These are phyloP conservation scores for Hydriomena furcata DNA, from an alignment of 2,888 invertebrate genomes.

Conservation along the genomic window DNA sequence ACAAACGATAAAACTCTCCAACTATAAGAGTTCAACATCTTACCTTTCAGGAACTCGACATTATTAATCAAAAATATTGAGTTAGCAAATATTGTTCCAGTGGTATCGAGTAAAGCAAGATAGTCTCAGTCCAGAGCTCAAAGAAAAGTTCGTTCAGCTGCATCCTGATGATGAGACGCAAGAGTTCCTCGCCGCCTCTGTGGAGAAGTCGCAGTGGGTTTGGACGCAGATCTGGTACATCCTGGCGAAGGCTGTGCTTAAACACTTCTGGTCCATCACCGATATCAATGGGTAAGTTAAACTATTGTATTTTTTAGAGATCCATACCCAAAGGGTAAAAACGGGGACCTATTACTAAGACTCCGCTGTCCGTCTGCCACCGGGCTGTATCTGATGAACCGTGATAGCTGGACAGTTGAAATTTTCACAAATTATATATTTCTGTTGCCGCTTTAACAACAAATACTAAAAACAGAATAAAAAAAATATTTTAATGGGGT, in stretches of 20 bases:
- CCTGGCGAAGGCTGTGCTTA: slow-evolving; percentile 91
- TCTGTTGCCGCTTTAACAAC: too few relatives aligned
- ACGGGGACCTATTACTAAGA: too few relatives aligned
- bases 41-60: too few relatives aligned
- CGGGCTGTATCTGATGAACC: too few relatives aligned
- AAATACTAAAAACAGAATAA: too few relatives aligned
- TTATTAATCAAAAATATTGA: background rate
- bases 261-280: slow-evolving; percentile 96
- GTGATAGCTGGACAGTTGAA: too few relatives aligned
- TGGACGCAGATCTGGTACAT: slow-evolving; percentile 96
- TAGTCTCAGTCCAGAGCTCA: slow-evolving; percentile 78
- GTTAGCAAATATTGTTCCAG: slow-evolving; percentile 71
- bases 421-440: too few relatives aligned
- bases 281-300: slow-evolving; percentile 96
- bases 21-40: too few relatives aligned
- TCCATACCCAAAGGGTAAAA: too few relatives aligned
- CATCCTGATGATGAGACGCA: slow-evolving; percentile 89
- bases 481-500: too few relatives aligned
- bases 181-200: slow-evolving; percentile 88
- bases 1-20: too few relatives aligned
- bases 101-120: slow-evolving; percentile 88
- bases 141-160: slow-evolving; percentile 86
- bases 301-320: background rate
- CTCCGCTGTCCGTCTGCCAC: too few relatives aligned
- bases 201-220: slow-evolving; percentile 92